A percentile compares a stretch with the other conserved stretches of the same genome.
Conservation (phyloP, 1,140 invertebrate species). For the Ruditapes philippinarum region DNA sequence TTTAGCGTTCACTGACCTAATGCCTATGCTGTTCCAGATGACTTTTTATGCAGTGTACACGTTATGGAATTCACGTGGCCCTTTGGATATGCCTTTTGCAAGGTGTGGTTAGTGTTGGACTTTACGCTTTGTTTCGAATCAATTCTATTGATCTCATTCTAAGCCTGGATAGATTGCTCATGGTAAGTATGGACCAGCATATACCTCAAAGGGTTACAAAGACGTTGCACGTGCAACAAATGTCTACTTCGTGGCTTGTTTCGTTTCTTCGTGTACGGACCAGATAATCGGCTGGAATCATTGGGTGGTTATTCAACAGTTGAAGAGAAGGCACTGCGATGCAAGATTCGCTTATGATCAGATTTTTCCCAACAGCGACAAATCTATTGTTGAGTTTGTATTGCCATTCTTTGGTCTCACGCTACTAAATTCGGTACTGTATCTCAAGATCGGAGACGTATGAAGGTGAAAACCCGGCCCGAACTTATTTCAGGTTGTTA, state of each 20-base stretch:
- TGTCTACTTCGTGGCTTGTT: constrained; percentile 72
- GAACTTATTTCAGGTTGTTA: no score
- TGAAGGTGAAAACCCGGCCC: not conserved
- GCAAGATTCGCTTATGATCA: constrained; percentile 73
- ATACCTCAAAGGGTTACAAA: constrained; percentile 61
- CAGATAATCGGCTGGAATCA: constrained; percentile 79
- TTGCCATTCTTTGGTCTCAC: constrained; percentile 70
- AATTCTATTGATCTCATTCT: constrained; percentile 75
- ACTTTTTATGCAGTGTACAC: constrained; percentile 75
- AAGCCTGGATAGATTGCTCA: constrained; percentile 74
- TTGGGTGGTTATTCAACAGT: constrained; percentile 67
- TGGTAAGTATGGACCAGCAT: constrained; percentile 68
- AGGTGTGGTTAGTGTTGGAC: constrained; percentile 76
- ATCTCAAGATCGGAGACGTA: constrained; percentile 71
- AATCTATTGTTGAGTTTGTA: constrained; percentile 75
- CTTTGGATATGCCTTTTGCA: constrained; percentile 76
- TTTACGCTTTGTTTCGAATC: constrained; percentile 76
- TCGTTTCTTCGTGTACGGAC: constrained; percentile 75
- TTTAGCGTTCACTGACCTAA: constrained; percentile 80
- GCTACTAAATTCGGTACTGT: constrained; percentile 69
- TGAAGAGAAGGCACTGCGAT: constrained; percentile 71
- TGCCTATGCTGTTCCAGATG: constrained; percentile 76
- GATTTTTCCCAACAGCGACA: constrained; percentile 69
- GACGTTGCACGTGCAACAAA: constrained; percentile 58
- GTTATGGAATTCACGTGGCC: constrained; percentile 70